Percentiles rank a stretch among this genome's conserved stretches.
Conservation (phyloP, 2,113 vertebrate species). For the Drymodes brunneopygia region DNA sequence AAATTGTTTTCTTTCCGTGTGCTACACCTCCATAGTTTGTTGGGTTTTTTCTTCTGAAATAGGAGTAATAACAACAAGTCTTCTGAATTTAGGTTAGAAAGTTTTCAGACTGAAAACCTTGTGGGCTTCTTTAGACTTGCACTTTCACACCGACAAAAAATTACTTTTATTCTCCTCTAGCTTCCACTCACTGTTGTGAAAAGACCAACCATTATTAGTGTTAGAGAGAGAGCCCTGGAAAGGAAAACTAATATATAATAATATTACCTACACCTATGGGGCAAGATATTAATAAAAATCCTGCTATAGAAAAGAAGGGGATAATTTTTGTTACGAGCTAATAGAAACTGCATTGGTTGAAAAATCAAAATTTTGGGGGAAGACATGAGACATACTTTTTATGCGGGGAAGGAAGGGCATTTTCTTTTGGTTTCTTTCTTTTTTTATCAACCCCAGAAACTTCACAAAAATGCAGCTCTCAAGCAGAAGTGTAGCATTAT, state of each 20-base stretch:
- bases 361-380: not conserved
- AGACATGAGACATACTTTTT: accelerated
- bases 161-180: not conserved
- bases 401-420: accelerated
- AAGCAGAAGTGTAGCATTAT: not conserved
- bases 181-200: not conserved
- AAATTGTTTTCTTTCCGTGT: not conserved
- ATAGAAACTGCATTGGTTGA: not conserved
- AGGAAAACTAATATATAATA: not conserved
- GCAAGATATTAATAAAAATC: not conserved
- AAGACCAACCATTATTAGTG: not conserved
- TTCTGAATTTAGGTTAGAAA: not conserved
- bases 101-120: not conserved
- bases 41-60: not conserved
- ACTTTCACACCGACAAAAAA: not conserved
- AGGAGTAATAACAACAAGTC: not conserved
- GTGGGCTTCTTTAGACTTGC: not conserved
- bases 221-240: not conserved
- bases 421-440: not conserved
- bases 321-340: not conserved
- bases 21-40: not conserved
- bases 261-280: not conserved
- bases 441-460: not conserved
- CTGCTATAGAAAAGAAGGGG: not conserved
- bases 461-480: accelerated